These are phyloP conservation scores for Nemoura dubitans DNA, from an alignment of 2,888 invertebrate genomes.

Conservation along the genomic window DNA sequence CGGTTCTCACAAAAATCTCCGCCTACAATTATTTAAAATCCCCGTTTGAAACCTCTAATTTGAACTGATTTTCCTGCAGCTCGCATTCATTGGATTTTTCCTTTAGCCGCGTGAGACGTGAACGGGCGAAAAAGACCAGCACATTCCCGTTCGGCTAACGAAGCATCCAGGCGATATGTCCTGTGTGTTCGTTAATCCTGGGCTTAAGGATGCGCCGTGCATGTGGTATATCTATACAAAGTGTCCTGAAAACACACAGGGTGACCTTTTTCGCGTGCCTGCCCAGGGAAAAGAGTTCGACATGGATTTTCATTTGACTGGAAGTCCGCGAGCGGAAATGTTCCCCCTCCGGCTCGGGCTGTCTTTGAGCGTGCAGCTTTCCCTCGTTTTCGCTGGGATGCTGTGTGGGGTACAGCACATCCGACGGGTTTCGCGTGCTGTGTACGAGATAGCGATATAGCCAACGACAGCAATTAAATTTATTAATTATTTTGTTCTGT, in stretches of 20 bases:
- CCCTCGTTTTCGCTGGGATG: neutral
- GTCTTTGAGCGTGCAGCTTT: neutral
- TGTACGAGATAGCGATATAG: conserved; percentile 3
- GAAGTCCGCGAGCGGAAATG: neutral
- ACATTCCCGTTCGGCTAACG: neutral
- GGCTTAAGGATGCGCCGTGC: neutral
- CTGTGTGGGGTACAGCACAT: too few relatives aligned
- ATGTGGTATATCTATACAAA: neutral
- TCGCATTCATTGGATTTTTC: neutral
- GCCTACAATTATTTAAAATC: neutral
- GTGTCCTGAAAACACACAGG: neutral
- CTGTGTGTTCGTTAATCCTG: too few relatives aligned
- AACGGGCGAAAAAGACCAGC: neutral
- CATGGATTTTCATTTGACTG: neutral
- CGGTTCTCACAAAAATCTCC: neutral
- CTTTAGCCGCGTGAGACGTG: neutral
- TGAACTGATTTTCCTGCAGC: neutral
- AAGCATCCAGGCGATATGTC: too few relatives aligned
- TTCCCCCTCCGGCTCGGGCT: neutral
- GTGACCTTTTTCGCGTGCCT: neutral
- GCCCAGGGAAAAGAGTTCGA: neutral
- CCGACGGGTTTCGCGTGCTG: neutral
- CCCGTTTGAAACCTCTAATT: neutral
- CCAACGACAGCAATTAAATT: conserved; percentile 41
- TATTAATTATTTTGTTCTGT: conserved; percentile 42